Percentiles rank a stretch among this genome's conserved stretches.
These are phyloP conservation scores for Anguilla japonica DNA, from an alignment of 2,113 vertebrate species.

Conservation along the genomic window DNA sequence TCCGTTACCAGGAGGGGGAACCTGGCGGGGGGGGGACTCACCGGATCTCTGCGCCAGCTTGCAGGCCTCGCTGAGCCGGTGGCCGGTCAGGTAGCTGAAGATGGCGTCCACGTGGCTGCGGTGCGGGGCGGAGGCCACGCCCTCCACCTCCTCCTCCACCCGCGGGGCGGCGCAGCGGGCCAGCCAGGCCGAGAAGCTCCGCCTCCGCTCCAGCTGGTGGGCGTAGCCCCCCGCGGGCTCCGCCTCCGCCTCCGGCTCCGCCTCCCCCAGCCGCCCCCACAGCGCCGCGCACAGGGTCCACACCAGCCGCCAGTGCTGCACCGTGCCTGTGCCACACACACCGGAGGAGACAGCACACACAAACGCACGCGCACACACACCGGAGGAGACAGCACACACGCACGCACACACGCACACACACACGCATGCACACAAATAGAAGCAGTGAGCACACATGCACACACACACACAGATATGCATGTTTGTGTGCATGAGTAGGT, in stretches of 20 bases:
- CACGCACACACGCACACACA: no score
- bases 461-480: no score
- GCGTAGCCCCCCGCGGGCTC: slow-evolving; percentile 66
- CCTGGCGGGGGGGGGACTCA: slow-evolving; percentile 44
- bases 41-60: slow-evolving; percentile 85
- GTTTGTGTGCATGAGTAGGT: no score
- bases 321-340: slow-evolving; percentile 59
- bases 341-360: no score
- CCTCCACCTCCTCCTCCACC: slow-evolving; percentile 80
- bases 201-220: slow-evolving; percentile 78
- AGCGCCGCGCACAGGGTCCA: slow-evolving; percentile 90
- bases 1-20: no score
- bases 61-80: slow-evolving; percentile 85
- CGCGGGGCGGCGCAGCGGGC: slow-evolving; percentile 66
- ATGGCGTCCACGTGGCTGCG: slow-evolving; percentile 74
- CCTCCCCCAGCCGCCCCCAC: slow-evolving; percentile 79
- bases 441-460: no score
- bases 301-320: slow-evolving; percentile 81
- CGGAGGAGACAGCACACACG: no score
- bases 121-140: slow-evolving; percentile 63
- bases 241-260: slow-evolving; percentile 61
- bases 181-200: slow-evolving; percentile 85
- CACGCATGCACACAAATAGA: no score
- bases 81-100: slow-evolving; percentile 91
- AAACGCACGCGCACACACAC: no score